Evolutionary conservation across 2,113 vertebrate genomes (phyloP).

Genomic region (Cottus gobio): DNA sequence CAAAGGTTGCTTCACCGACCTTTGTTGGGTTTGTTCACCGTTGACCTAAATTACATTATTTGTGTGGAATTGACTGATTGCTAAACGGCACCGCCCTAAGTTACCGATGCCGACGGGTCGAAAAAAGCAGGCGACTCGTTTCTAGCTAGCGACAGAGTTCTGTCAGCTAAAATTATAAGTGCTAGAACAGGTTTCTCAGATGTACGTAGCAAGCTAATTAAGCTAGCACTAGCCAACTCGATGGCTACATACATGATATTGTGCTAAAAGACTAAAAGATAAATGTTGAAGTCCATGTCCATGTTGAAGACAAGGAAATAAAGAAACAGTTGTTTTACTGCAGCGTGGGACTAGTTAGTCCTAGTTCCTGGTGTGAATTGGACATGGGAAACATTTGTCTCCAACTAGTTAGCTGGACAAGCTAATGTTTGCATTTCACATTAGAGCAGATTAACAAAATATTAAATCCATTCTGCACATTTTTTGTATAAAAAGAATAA

Average conservation of each 20-base stretch:
- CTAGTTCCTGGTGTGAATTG: not conserved
- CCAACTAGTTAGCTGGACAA: not conserved
- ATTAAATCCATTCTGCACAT: not conserved
- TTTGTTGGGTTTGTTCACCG: constrained; percentile 16
- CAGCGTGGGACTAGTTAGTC: not conserved
- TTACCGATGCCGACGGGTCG: not conserved
- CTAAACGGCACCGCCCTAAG: not conserved
- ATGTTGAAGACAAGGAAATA: not conserved
- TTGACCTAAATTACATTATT: constrained; percentile 10
- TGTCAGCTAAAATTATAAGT: not conserved
- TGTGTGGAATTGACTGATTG: not conserved
- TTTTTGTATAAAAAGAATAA: not conserved
- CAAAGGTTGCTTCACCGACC: constrained; percentile 14
- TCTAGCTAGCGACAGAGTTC: not conserved
- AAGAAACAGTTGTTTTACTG: not conserved
- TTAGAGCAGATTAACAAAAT: not conserved
- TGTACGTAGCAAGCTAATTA: not conserved
- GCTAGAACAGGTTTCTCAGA: not conserved
- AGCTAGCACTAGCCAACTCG: not conserved
- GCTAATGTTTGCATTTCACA: not conserved
- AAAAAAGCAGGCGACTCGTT: not conserved
- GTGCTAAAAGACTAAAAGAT: not conserved
- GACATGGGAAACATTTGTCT: not conserved
- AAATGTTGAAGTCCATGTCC: too few species aligned
- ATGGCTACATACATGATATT: not conserved